These are phyloP conservation scores for Perca flavescens DNA, from an alignment of 2,113 vertebrate genomes.

Conservation along the genomic window DNA sequence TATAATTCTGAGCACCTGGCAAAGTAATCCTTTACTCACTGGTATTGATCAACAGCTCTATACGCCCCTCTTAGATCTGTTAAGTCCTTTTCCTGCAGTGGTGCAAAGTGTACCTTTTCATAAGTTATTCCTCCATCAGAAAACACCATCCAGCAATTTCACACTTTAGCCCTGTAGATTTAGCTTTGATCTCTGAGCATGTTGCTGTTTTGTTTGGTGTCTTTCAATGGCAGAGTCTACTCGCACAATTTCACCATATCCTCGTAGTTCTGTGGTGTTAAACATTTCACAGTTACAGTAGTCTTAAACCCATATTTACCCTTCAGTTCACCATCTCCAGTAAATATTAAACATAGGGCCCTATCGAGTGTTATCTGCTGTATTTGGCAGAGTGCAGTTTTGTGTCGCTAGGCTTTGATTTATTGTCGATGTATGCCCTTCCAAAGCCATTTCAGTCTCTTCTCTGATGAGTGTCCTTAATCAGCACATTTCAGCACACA, in stretches of 20 bases:
- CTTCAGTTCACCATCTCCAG: constrained; percentile 9
- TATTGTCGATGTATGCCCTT: constrained; percentile 66
- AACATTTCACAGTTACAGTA: not conserved
- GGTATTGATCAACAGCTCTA: constrained; percentile 50
- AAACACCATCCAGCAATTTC: not conserved
- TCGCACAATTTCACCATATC: not conserved
- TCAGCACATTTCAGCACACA: constrained; percentile 65
- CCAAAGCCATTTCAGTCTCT: constrained; percentile 61
- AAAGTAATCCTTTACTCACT: constrained; percentile 30
- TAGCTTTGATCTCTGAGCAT: not conserved
- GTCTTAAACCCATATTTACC: not conserved
- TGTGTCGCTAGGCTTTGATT: constrained; percentile 52
- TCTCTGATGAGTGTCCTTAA: constrained; percentile 64
- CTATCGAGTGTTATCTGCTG: constrained; percentile 21
- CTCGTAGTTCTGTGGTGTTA: not conserved
- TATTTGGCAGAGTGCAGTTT: constrained; percentile 43
- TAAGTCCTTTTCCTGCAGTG: constrained; percentile 30
- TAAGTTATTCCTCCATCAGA: constrained; percentile 13
- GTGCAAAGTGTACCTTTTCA: constrained; percentile 26
- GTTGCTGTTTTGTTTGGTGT: not conserved
- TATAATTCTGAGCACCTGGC: constrained; percentile 36
- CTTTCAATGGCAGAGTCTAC: not conserved
- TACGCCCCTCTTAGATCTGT: constrained; percentile 25
- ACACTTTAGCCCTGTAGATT: not conserved
- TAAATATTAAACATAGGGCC: constrained; percentile 22